Conservation (phyloP, 2,888 invertebrate species). For the Synergus umbraculus region DNA sequence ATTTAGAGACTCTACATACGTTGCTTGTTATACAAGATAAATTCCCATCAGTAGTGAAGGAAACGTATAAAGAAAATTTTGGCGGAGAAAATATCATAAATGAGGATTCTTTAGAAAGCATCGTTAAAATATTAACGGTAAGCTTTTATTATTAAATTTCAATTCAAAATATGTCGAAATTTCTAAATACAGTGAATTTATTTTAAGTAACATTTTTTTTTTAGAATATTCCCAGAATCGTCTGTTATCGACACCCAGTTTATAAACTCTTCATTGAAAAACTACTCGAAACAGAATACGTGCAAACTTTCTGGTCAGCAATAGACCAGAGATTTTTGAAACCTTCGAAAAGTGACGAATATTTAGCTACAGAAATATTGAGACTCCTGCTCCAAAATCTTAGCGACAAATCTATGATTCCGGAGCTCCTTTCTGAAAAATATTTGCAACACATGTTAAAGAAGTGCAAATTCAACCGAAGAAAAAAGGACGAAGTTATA, state of each 20-base stretch:
- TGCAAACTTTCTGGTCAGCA: conserved; percentile 80
- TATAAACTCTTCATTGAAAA: conserved; percentile 81
- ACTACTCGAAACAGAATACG: conserved; percentile 79
- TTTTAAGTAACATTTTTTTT: conserved; percentile 64
- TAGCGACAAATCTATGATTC: conserved; percentile 78
- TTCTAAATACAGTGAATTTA: conserved; percentile 44
- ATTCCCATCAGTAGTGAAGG: conserved; percentile 79
- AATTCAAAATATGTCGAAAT: conserved; percentile 28
- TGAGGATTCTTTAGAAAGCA: conserved; percentile 79
- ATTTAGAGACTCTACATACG: conserved; percentile 83
- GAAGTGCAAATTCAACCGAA: conserved; percentile 81
- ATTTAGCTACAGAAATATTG: conserved; percentile 81
- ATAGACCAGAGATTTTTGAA: conserved; percentile 78
- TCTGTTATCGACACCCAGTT: conserved; percentile 82
- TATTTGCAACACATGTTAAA: conserved; percentile 83
- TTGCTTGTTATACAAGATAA: conserved; percentile 78
- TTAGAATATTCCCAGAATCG: conserved; percentile 81
- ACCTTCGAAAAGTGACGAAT: conserved; percentile 81
- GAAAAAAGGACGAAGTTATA: conserved; percentile 81
- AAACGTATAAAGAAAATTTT: conserved; percentile 80
- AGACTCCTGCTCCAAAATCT: conserved; percentile 80
- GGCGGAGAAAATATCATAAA: conserved; percentile 80
- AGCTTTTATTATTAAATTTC: conserved; percentile 61
- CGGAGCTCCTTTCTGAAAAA: conserved; percentile 82
- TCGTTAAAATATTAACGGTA: conserved; percentile 83